phyloP scores from a whole-genome alignment of 2,797 vertebrate genomes.

The Clamator glandarius region DNA sequence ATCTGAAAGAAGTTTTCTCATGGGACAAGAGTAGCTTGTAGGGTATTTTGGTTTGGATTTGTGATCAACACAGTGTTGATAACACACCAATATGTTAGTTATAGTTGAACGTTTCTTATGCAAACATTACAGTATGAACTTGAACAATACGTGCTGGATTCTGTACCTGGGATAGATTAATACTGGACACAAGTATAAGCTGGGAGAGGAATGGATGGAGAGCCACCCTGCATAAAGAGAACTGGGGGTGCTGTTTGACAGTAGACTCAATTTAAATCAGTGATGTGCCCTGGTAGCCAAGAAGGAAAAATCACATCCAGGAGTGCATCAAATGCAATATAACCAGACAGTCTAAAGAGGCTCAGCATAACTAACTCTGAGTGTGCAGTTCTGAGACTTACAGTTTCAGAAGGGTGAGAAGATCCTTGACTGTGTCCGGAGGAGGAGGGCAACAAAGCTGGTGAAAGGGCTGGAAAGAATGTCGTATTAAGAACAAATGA shows the following conservation, averaged over 20 bases:
- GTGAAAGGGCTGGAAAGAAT: not conserved
- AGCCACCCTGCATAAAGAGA: not conserved
- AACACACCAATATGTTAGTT: not conserved
- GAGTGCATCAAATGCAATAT: too few species aligned
- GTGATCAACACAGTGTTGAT: not conserved
- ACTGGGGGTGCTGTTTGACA: accelerated
- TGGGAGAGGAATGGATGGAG: too few species aligned
- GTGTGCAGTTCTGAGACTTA: too few species aligned
- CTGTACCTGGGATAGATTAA: not conserved
- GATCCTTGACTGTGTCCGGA: too few species aligned
- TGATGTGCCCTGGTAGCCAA: not conserved
- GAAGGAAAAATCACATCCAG: accelerated
- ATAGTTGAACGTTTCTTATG: not conserved
- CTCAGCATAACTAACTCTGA: too few species aligned
- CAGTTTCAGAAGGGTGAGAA: too few species aligned
- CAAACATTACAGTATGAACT: not conserved
- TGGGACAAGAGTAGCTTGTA: not conserved
- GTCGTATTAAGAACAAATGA: not conserved
- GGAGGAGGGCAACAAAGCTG: not conserved
- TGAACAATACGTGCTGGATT: not conserved
- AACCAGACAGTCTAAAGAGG: not conserved
- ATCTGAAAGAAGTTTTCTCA: not conserved
- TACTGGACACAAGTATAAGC: not conserved
- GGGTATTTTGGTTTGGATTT: not conserved
- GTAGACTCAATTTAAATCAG: not conserved